Conservation (phyloP, 2,113 vertebrate genomes). For the Pollachius pollachius region DNA sequence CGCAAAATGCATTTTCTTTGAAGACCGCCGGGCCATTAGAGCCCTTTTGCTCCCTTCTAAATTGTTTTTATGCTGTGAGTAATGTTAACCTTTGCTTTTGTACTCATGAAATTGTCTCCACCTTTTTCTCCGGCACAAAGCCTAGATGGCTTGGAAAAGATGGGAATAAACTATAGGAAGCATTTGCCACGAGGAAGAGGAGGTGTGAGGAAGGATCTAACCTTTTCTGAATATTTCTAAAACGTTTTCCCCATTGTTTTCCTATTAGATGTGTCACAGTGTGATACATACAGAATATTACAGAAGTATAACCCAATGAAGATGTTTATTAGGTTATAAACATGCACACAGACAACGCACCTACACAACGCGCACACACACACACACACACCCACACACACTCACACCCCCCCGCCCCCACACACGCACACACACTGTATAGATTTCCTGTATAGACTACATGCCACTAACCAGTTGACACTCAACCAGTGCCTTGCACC, state of each 20-base stretch:
- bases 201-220: slow-evolving; percentile 38
- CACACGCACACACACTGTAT: slow-evolving; percentile 1
- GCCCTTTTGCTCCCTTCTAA: slow-evolving; percentile 79
- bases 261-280: too few relatives aligned
- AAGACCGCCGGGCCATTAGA: slow-evolving; percentile 77
- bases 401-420: neutral
- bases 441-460: neutral
- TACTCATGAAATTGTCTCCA: slow-evolving; percentile 73
- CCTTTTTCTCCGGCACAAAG: slow-evolving; percentile 66
- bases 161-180: slow-evolving; percentile 65
- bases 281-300: too few relatives aligned
- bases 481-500: slow-evolving; percentile 27
- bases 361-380: neutral
- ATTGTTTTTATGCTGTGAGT: slow-evolving; percentile 79
- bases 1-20: slow-evolving; percentile 81
- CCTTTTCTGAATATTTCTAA: slow-evolving; percentile 26
- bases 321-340: too few relatives aligned
- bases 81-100: slow-evolving; percentile 81
- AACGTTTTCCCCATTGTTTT: too few relatives aligned
- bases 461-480: neutral
- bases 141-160: slow-evolving; percentile 58
- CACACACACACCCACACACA: neutral
- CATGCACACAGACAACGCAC: neutral
- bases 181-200: slow-evolving; percentile 57
- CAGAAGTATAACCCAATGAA: neutral